Evolutionary conservation across 2,888 invertebrate species (phyloP).

Genomic region (Caenorhabditis sp.): DNA sequence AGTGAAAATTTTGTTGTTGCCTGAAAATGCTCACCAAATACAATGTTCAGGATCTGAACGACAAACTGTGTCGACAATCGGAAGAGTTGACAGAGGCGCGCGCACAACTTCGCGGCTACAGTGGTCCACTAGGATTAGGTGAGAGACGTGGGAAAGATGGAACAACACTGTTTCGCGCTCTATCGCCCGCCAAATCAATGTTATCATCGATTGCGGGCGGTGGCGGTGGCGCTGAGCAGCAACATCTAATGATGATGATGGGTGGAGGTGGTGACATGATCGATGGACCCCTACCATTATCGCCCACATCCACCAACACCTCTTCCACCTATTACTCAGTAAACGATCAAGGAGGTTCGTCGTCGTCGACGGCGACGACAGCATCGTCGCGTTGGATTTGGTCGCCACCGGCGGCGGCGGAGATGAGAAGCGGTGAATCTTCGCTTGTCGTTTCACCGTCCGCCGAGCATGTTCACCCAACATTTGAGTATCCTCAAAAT

Average conservation of each 20-base stretch:
- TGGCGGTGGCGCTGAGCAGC: constrained; percentile 22
- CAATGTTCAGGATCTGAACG: constrained; percentile 56
- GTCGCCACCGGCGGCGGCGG: constrained; percentile 10
- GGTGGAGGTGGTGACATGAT: not conserved
- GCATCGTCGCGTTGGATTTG: constrained; percentile 37
- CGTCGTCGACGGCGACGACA: constrained; percentile 11
- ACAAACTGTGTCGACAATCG: constrained; percentile 57
- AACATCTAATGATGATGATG: no score
- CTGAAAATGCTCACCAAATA: no score
- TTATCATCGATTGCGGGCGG: constrained; percentile 33
- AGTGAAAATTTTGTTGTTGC: not conserved
- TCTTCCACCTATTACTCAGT: constrained; percentile 7
- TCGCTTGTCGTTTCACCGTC: no score
- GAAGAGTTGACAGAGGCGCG: constrained; percentile 61
- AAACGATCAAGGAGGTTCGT: constrained; percentile 8
- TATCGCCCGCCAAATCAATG: constrained; percentile 35
- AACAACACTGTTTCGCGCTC: not conserved
- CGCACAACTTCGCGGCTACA: constrained; percentile 62
- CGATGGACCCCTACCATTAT: not conserved
- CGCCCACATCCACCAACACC: not conserved
- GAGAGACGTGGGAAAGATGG: constrained; percentile 12
- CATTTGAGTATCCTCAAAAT: not conserved
- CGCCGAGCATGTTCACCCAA: not conserved
- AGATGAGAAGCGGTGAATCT: no score
- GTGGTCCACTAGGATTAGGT: constrained; percentile 46